A percentile compares a stretch with the other conserved stretches of the same genome.
These are phyloP conservation scores for Pseudorectes ferrugineus DNA, from an alignment of 2,113 vertebrate species.

Conservation along the genomic window DNA sequence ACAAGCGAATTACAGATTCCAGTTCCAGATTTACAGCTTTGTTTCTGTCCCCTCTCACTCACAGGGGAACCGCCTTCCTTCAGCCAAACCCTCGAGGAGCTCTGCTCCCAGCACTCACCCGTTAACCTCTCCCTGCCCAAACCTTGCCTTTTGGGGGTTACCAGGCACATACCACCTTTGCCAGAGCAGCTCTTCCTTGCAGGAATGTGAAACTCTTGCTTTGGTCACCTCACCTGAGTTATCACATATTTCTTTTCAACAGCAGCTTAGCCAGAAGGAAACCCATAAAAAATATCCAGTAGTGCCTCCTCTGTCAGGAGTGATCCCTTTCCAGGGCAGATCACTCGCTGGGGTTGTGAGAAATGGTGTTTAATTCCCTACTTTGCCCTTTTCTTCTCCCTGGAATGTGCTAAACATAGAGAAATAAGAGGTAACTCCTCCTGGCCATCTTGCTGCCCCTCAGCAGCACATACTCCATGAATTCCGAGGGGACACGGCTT, in stretches of 20 bases:
- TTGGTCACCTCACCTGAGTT: neutral
- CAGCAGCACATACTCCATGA: neutral
- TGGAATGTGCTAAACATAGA: neutral
- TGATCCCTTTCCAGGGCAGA: neutral
- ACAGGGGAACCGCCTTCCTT: rapidly evolving
- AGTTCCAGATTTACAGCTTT: neutral
- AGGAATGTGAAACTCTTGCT: neutral
- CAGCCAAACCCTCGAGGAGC: neutral
- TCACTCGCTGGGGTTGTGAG: rapidly evolving
- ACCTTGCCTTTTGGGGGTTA: neutral
- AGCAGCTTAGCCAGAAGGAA: neutral
- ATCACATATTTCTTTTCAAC: neutral
- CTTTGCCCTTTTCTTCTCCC: neutral
- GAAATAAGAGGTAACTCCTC: neutral
- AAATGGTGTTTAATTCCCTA: neutral
- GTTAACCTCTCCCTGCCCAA: neutral
- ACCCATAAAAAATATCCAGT: neutral
- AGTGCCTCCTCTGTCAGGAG: neutral
- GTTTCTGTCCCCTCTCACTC: neutral
- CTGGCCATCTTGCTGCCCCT: neutral
- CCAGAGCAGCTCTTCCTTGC: neutral
- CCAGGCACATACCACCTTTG: neutral
- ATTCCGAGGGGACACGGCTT: rapidly evolving
- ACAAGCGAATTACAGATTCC: neutral
- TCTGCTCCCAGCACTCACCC: neutral